phyloP scores from a whole-genome alignment of 2,113 vertebrate species.

The Saguinus imperator region DNA sequence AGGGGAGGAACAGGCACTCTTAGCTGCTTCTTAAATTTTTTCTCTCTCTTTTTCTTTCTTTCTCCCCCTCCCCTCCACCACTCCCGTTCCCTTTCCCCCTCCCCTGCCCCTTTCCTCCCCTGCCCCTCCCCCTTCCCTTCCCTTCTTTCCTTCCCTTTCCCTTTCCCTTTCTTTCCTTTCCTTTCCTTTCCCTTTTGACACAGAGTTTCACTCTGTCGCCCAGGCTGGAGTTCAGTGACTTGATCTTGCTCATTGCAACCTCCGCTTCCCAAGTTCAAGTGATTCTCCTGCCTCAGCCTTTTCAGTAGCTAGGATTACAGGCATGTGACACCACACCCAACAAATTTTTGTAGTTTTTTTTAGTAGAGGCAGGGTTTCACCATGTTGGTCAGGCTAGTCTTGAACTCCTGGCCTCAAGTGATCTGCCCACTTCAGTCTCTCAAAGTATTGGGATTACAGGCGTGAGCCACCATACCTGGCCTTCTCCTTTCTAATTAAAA shows the following conservation, averaged over 20 bases:
- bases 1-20: neutral
- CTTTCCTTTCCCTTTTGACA: neutral
- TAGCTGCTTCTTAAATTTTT: neutral
- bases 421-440: neutral
- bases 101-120: no score
- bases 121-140: no score
- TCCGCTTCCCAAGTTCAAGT: neutral
- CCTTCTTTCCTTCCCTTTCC: no score
- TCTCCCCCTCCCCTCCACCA: no score
- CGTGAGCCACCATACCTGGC: neutral
- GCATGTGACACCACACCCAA: neutral
- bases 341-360: neutral
- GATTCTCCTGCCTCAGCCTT: neutral
- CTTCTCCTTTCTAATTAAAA: neutral
- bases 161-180: no score
- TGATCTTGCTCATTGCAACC: neutral
- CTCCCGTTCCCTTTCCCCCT: no score
- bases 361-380: neutral
- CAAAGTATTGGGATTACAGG: neutral
- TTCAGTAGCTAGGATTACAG: neutral
- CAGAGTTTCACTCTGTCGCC: neutral
- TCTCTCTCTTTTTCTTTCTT: fast-evolving
- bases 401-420: neutral
- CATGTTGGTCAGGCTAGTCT: neutral
- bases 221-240: neutral